Percentiles rank a stretch among this genome's conserved stretches.
Evolutionary conservation across 2,888 invertebrate species (phyloP).

Genomic region (Hypena proboscidalis): DNA sequence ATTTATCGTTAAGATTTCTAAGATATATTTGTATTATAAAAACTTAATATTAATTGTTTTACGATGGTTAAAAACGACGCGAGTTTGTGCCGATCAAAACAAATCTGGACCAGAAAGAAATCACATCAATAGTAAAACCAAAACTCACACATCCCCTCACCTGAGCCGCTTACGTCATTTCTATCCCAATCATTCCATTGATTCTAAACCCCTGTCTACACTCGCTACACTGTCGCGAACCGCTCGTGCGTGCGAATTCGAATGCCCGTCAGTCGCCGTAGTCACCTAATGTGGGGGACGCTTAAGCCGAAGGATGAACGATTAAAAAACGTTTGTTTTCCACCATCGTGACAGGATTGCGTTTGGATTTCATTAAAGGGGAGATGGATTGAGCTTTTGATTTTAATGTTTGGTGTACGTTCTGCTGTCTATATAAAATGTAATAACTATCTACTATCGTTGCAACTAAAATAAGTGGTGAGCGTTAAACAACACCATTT

Average conservation of each 20-base stretch:
- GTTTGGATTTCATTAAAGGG: conserved; percentile 32
- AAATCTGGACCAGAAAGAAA: too few relatives aligned
- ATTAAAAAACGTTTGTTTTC: conserved; percentile 66
- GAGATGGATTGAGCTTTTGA: conserved; percentile 5
- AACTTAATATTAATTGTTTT: too few relatives aligned
- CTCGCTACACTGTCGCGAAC: conserved; percentile 54
- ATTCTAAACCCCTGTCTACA: conserved; percentile 53
- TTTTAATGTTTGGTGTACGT: too few relatives aligned
- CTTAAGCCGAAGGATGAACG: conserved; percentile 44
- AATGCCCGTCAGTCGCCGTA: conserved; percentile 56
- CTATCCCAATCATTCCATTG: conserved; percentile 10
- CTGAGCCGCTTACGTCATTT: conserved; percentile 25
- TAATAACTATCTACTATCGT: too few relatives aligned
- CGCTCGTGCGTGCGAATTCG: conserved; percentile 65
- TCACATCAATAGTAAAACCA: too few relatives aligned
- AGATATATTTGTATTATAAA: too few relatives aligned
- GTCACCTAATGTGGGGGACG: conserved; percentile 61
- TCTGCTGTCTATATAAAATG: too few relatives aligned
- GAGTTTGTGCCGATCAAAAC: too few relatives aligned
- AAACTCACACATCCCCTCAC: not conserved
- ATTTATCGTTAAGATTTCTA: too few relatives aligned
- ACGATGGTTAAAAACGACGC: too few relatives aligned
- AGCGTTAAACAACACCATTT: too few relatives aligned
- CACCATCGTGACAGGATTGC: conserved; percentile 35
- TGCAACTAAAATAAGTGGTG: too few relatives aligned